phyloP scores from a whole-genome alignment of 2,888 invertebrate genomes.

The Synanthedon tipuliformis region DNA sequence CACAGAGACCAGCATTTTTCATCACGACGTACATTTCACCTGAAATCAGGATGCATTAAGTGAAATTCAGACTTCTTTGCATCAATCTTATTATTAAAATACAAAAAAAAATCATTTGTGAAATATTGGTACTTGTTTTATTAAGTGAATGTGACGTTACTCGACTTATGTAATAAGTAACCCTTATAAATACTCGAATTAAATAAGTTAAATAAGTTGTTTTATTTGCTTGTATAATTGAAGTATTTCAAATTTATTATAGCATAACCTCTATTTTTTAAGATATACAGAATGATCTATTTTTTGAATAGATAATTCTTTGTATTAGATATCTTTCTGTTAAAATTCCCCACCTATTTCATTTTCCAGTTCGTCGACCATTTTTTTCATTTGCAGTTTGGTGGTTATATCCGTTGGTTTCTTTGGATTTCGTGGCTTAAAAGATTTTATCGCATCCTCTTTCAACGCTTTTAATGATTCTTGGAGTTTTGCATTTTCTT shows the following conservation, averaged over 20 bases:
- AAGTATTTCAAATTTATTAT: not conserved
- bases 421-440: slow-evolving; percentile 78
- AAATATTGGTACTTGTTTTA: not conserved
- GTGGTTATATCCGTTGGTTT: slow-evolving; percentile 79
- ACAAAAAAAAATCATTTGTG: not conserved
- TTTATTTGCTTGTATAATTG: too few relatives aligned
- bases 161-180: too few relatives aligned
- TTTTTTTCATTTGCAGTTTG: slow-evolving; percentile 80
- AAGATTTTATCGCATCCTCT: slow-evolving; percentile 73
- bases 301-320: too few relatives aligned
- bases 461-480: slow-evolving; percentile 74
- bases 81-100: not conserved
- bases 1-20: slow-evolving; percentile 70
- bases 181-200: too few relatives aligned
- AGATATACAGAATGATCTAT: too few relatives aligned
- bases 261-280: too few relatives aligned
- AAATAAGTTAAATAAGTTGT: too few relatives aligned
- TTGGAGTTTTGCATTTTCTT: slow-evolving; percentile 75
- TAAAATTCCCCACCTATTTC: slow-evolving; percentile 74
- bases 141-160: too few relatives aligned
- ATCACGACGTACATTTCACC: slow-evolving; percentile 72
- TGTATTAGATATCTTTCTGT: too few relatives aligned
- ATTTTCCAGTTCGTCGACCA: slow-evolving; percentile 88
- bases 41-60: slow-evolving; percentile 17
- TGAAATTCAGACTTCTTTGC: not conserved